Conservation (phyloP, 2,113 vertebrate genomes). For the Neotoma lepida region DNA sequence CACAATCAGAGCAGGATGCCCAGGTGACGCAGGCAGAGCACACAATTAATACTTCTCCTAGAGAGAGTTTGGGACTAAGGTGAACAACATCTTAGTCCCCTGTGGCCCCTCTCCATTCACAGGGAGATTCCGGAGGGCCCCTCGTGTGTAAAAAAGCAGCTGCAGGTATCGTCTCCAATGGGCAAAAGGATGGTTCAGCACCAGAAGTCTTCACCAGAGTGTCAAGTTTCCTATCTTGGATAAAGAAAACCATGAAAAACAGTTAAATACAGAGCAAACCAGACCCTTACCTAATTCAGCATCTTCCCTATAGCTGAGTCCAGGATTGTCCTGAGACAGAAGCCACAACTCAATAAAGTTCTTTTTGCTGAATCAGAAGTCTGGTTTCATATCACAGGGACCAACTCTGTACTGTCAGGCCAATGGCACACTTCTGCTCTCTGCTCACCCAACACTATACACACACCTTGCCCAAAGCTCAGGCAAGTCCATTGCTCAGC, state of each 20-base stretch:
- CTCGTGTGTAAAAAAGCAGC: conserved; percentile 39
- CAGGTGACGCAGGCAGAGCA: neutral
- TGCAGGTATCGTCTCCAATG: conserved; percentile 62
- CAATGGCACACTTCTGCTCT: neutral
- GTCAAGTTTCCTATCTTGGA: conserved; percentile 58
- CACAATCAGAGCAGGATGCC: neutral
- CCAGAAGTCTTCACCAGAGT: conserved; percentile 54
- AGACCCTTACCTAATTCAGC: neutral
- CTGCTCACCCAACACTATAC: neutral
- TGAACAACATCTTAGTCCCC: too few species aligned
- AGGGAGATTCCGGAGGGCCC: conserved; percentile 55
- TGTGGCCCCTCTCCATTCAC: too few species aligned
- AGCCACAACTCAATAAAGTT: conserved; percentile 44
- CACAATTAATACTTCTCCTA: neutral
- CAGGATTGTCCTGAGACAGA: neutral
- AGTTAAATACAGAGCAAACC: neutral
- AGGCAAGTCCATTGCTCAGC: neutral
- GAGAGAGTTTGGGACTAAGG: neutral
- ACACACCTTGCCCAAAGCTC: neutral
- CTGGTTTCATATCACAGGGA: neutral
- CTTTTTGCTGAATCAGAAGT: neutral
- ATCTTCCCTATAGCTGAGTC: neutral
- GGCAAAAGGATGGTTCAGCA: accelerated
- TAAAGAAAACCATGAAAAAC: conserved; percentile 33
- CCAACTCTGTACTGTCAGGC: neutral